Evolutionary conservation across 2,797 vertebrate genomes (phyloP), one percentile per base, ranked within the genome.

Genomic region (Anguilla megastoma): DNA sequence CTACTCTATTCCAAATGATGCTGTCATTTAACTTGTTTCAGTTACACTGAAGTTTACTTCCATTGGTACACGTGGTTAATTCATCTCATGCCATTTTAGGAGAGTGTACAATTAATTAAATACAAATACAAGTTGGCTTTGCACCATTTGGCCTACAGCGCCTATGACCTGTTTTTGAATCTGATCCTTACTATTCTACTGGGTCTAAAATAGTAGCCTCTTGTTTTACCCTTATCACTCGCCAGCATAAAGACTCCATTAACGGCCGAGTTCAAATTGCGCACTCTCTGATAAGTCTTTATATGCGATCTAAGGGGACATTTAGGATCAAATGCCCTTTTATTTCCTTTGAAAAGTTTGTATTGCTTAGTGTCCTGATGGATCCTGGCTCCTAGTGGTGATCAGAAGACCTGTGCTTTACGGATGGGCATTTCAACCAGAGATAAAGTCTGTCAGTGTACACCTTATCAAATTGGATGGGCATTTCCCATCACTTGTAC

Each of bases 281-380:
- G 91, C 63, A 58, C 86, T 85, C 89, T 85, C 87, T 90, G 89
- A 89, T 88, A 91, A 92, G 93, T 92, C 92, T 93, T 93, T 94
- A 92, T 90, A 91, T 82, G 91, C 89, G 84, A 86, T 93, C 94
- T 94, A 94, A 94, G 93, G 92, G 93, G 92, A 90, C 90, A 91
- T 92, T 94, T 93, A 91, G 90, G 88, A 94, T 95, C 92, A 85
- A 91, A 88, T 94, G 89, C 92, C 88, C 76, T 27, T 84, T 88
- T 90, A 24, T 92, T 52, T 89, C 86, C 87, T 5, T 84, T 60
- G 91, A 91, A 91, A 92, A 91, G 85, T 87, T 88, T 85, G 92
- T 85, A 92, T 94, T 92, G 92, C 93, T 89, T 1, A 33, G 86
- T 91, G 71, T 90, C 89, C 91, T 88, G 91, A 91, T 87, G 80